A percentile compares a stretch with the other conserved stretches of the same genome.
Conservation (phyloP, 2,797 vertebrate genomes). For the Notamacropus eugenii region DNA sequence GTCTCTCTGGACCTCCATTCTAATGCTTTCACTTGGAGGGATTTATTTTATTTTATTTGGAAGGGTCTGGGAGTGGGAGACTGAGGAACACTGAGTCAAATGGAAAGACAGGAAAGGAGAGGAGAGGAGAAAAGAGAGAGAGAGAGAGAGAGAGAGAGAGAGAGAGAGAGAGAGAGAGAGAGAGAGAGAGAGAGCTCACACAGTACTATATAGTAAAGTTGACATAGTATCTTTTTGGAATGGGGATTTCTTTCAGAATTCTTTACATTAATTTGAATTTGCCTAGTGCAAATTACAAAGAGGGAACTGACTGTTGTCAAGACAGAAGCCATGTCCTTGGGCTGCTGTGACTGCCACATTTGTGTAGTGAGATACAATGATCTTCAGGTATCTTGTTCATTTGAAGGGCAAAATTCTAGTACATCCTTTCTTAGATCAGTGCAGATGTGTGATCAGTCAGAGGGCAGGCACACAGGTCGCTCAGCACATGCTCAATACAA, state of each 20-base stretch:
- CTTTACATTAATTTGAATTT: not conserved
- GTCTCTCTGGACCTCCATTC: too few species aligned
- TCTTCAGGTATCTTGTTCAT: not conserved
- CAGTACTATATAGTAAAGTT: not conserved
- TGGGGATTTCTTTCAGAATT: not conserved
- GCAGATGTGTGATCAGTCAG: not conserved
- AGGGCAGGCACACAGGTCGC: not conserved
- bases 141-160: too few species aligned
- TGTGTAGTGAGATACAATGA: not conserved
- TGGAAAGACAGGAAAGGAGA: too few species aligned
- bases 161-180: too few species aligned
- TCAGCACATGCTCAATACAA: not conserved
- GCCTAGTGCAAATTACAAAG: not conserved
- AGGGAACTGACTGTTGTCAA: not conserved
- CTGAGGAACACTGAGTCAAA: too few species aligned
- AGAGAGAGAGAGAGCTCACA: not conserved
- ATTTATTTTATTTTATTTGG: too few species aligned
- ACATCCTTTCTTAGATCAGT: not conserved
- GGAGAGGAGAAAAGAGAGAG: too few species aligned
- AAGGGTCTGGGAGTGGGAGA: too few species aligned
- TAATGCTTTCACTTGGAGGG: too few species aligned
- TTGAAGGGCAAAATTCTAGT: not conserved
- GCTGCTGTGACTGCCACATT: too few species aligned
- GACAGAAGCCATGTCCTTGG: not conserved
- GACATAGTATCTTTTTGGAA: not conserved